These are phyloP conservation scores for Myripristis murdjan DNA, from an alignment of 2,797 vertebrate genomes.

Conservation along the genomic window DNA sequence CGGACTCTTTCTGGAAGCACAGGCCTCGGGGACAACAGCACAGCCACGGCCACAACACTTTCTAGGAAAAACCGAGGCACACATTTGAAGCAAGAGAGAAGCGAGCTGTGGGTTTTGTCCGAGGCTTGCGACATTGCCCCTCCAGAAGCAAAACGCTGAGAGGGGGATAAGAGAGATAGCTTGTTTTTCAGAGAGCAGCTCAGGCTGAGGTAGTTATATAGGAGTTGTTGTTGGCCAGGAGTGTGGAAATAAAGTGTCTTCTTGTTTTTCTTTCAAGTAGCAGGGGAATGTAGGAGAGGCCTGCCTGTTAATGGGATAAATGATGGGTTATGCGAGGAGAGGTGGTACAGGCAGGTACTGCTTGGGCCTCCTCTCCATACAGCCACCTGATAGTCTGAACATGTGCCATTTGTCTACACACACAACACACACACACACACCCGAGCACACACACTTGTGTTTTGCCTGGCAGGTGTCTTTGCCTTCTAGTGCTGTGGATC, in stretches of 20 bases:
- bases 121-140: not conserved
- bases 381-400: constrained; percentile 58
- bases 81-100: constrained; percentile 38
- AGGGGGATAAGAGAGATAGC: constrained; percentile 4
- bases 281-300: constrained; percentile 30
- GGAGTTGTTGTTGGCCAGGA: constrained; percentile 26
- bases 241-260: constrained; percentile 34
- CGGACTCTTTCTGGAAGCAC: constrained; percentile 76
- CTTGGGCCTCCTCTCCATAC: constrained; percentile 31
- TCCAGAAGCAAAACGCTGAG: constrained; percentile 7
- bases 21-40: constrained; percentile 31
- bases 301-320: constrained; percentile 50
- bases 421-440: constrained; percentile 13
- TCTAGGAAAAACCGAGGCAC: constrained; percentile 26
- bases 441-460: constrained; percentile 8
- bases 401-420: constrained; percentile 52
- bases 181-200: not conserved
- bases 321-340: constrained; percentile 39
- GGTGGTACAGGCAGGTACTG: constrained; percentile 62
- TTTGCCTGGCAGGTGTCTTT: constrained; percentile 33
- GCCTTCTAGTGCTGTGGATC: constrained; percentile 2
- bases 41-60: constrained; percentile 29
- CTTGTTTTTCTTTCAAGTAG: constrained; percentile 27
- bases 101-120: constrained; percentile 15
- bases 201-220: constrained; percentile 1